phyloP scores from a whole-genome alignment of 2,888 invertebrate species.

The Spodoptera littoralis region DNA sequence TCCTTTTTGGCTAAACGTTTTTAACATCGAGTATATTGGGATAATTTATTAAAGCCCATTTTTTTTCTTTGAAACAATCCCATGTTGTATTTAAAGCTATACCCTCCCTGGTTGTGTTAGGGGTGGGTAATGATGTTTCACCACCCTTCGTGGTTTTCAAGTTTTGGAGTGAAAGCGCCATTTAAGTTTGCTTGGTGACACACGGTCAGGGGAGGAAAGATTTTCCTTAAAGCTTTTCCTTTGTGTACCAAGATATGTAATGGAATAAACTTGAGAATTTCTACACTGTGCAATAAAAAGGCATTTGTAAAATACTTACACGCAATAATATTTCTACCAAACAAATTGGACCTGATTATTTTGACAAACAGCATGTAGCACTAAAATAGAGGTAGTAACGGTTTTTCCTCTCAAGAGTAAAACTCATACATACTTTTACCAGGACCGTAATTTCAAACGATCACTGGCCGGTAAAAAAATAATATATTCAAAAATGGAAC shows the following conservation, averaged over 20 bases:
- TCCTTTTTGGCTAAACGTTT: conserved; percentile 24
- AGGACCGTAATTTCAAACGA: too few relatives aligned
- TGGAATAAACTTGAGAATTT: not conserved
- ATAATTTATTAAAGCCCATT: conserved; percentile 28
- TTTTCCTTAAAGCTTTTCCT: not conserved
- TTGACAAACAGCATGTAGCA: not conserved
- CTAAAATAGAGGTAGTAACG: not conserved
- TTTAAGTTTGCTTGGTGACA: conserved; percentile 35
- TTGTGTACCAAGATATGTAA: too few relatives aligned
- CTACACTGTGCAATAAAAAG: too few relatives aligned
- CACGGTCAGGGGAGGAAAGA: not conserved
- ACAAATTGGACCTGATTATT: not conserved
- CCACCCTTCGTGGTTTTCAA: conserved; percentile 34
- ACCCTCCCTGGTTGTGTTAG: conserved; percentile 3
- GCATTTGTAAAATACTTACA: too few relatives aligned
- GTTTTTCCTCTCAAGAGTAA: not conserved
- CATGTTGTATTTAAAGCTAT: conserved; percentile 27
- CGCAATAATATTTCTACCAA: not conserved
- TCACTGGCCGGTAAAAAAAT: not conserved
- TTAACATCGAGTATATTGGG: conserved; percentile 28
- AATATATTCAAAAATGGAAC: conserved; percentile 7
- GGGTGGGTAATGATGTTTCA: conserved; percentile 49
- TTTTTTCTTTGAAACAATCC: conserved; percentile 9
- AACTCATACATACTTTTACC: not conserved
- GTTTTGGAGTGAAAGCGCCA: conserved; percentile 24